Base-by-base conservation (phyloP, 2,113 vertebrate genomes). In the Pampusana beccarii region DNA sequence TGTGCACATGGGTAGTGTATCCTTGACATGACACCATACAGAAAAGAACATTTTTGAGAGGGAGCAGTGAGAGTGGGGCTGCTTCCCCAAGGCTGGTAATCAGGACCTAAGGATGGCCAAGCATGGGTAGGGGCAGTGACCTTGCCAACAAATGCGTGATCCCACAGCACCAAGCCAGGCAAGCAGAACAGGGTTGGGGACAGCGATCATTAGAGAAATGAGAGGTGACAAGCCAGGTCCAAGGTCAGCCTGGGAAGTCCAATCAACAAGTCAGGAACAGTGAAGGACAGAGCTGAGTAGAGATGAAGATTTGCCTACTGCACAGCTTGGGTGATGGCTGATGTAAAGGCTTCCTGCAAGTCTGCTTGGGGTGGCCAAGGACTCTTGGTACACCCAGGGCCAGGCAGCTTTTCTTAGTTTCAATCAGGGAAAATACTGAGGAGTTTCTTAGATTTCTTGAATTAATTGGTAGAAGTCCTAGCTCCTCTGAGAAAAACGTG, bases 1-100 rank as follows among this genome's bases (percentile, higher is more conserved):
- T 84, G 90, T 88, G 80, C 79, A 92, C 53, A 36, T 13, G 11
- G 88, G 62, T 29, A 71, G 36, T 38, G 18, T 82, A 91, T 86
- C 72, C 71, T 96, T 97, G 81, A 90, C 66, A 9, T 75, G 91
- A 95, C 60, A 86, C 54, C 29, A 33, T 6, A 46, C n/a, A 31
- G 13, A 80, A 65, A 75, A 80, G 78, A 86, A 23, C 18, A 51
- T 24, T 88, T 90, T 66, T 70, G 48, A 57, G 69, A 53, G 17
- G 36, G 36, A 50, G n/a, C 31, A 46, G 62, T 0, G 3, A 3
- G 13, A 64, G 8, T 18, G 9, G 19, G 25, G 46, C 60, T 78
- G 50, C n/a, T 20, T 31, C 33, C 31, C 4, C 10, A 28, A 42
- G 60, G 31, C 24, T 34, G 36, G 54, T 16, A n/a, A 33, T 57